A percentile compares a stretch with the other conserved stretches of the same genome.
These are phyloP conservation scores for Megathymus violae DNA, from an alignment of 1,140 invertebrate genomes.

Conservation along the genomic window DNA sequence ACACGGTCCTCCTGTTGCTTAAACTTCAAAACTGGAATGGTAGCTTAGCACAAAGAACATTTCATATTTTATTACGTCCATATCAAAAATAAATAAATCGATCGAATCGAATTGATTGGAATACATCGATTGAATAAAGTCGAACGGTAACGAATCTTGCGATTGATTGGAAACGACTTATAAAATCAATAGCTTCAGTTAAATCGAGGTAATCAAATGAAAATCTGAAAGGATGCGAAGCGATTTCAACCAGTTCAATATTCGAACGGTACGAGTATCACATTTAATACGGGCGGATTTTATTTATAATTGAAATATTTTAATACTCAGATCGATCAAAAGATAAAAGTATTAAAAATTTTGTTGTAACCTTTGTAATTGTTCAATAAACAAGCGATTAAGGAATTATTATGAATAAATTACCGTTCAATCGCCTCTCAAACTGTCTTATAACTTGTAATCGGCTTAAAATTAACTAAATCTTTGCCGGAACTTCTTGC, in stretches of 20 bases:
- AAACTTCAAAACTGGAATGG: too few species aligned
- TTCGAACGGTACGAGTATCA: slow-evolving; percentile 23
- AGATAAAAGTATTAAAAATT: slow-evolving; percentile 23
- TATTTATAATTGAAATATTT: slow-evolving; percentile 19
- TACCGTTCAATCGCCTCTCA: slow-evolving; percentile 26
- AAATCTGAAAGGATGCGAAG: slow-evolving; percentile 31
- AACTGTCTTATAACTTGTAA: slow-evolving; percentile 32
- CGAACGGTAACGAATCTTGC: slow-evolving; percentile 12
- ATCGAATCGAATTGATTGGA: too few species aligned
- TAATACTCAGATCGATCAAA: slow-evolving; percentile 11
- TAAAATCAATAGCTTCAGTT: slow-evolving; percentile 31
- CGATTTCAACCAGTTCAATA: slow-evolving; percentile 35
- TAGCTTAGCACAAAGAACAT: too few species aligned
- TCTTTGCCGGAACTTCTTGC: slow-evolving; percentile 26
- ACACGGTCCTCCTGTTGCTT: too few species aligned
- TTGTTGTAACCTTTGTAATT: slow-evolving; percentile 6
- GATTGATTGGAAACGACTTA: slow-evolving; percentile 31
- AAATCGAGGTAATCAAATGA: slow-evolving; percentile 32
- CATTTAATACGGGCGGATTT: slow-evolving; percentile 26
- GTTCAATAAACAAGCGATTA: slow-evolving; percentile 29
- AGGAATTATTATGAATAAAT: slow-evolving; percentile 35
- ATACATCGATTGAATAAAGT: background rate
- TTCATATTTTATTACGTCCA: too few species aligned
- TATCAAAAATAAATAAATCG: too few species aligned
- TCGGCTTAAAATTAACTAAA: slow-evolving; percentile 37